phyloP scores from a whole-genome alignment of 2,888 invertebrate species.

The Lottia gigantea region DNA sequence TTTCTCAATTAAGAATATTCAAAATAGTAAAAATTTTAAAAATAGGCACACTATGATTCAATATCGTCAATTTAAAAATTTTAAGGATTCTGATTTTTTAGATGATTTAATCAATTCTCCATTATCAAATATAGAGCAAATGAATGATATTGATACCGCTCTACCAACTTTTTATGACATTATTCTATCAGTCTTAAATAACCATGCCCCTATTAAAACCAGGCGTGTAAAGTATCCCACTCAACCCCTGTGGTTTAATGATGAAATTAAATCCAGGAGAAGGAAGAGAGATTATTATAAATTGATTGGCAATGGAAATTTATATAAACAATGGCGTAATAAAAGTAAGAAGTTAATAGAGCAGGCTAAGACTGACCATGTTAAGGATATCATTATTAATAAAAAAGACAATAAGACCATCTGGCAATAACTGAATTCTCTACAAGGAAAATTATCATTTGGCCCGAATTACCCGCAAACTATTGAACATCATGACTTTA shows the following conservation, averaged over 20 bases:
- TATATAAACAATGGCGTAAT: conserved; percentile 5
- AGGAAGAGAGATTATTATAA: not conserved
- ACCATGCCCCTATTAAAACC: conserved; percentile 5
- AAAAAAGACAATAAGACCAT: not conserved
- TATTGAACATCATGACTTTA: not conserved
- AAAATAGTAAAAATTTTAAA: conserved; percentile 5
- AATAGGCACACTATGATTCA: no score
- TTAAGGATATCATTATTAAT: no score
- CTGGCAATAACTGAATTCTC: not conserved
- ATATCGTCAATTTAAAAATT: no score
- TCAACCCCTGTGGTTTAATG: conserved; percentile 1
- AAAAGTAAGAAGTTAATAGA: not conserved
- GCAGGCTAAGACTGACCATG: not conserved
- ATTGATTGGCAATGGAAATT: no score
- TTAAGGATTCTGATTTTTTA: no score
- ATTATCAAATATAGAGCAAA: not conserved
- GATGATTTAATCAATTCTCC: no score
- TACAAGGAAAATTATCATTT: not conserved
- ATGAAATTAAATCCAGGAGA: not conserved
- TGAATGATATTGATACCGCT: not conserved
- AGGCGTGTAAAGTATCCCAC: not conserved
- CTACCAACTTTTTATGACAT: not conserved
- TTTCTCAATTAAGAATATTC: conserved; percentile 1
- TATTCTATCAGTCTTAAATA: not conserved
- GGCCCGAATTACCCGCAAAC: not conserved